Base-by-base conservation (phyloP, 2,797 vertebrate genomes). In the Onychomys arenicola region DNA sequence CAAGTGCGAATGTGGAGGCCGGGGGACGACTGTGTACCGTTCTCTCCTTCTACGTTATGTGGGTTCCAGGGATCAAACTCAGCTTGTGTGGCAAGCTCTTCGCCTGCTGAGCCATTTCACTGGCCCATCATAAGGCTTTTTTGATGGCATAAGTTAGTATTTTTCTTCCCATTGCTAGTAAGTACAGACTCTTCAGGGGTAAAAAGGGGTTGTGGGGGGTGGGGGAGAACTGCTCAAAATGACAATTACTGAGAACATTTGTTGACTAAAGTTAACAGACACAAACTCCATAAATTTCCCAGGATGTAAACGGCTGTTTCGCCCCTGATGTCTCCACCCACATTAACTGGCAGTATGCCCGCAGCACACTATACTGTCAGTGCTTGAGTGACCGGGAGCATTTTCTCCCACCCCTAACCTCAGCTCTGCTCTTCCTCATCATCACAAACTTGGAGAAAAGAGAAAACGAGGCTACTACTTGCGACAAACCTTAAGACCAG, bases 101-200 rank as follows among this genome's bases (percentile, higher is more conserved):
- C 25, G 25, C 63, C 34, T 16, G 32, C 83, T 69, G 46, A 52
- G 46, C 46, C 21, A 69, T 37, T n/a, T 69, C 46, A 37, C 34
- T 86, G 84, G 65, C 19, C 63, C 63, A 71, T 86, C 46, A 55
- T 12, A 52, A 29, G n/a, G n/a, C 78, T 76, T 49, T 96, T 93
- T 75, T 88, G 16, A 91, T 81, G 63, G 59, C 19, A 95, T 4
- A 80, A 29, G 75, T 87, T 55, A 69, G 85, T n/a, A 81, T 88
- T 90, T 92, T 92, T 69, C 59, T 92, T 93, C 40, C 21, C 52
- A 80, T 25, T 93, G n/a, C 89, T 4, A 69, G 23, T 43, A 95
- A 91, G 7, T 52, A 80, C 84, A 94, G 82, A 59, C n/a, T 1
- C 34, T 78, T 83, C 34, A 69, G 25, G 14, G 49, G 34, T 37